Conservation (phyloP, 2,888 invertebrate genomes). For the Scaptomyza reducta region DNA sequence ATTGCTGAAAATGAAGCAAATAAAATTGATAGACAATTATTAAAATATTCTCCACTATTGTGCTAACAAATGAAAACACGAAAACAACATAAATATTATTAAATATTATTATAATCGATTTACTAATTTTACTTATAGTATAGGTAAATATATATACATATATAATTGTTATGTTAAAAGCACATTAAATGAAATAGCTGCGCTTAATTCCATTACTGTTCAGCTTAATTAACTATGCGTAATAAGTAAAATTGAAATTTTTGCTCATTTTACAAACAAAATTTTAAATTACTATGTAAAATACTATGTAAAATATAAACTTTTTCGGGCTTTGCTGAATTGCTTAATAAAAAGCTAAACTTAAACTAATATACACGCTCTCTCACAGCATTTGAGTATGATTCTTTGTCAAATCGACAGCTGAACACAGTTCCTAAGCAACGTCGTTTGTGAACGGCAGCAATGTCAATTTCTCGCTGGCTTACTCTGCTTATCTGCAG, state of each 20-base stretch:
- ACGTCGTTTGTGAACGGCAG: slow-evolving; percentile 27
- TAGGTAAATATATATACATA: slow-evolving; percentile 10
- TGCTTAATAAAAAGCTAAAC: slow-evolving; percentile 62
- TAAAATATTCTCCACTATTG: slow-evolving; percentile 38
- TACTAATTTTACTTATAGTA: slow-evolving; percentile 11
- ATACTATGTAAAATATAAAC: slow-evolving; percentile 30
- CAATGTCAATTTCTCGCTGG: slow-evolving; percentile 31
- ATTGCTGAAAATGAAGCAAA: slow-evolving; percentile 9
- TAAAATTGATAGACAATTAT: too few species aligned
- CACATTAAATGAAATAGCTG: slow-evolving; percentile 1
- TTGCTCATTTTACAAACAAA: slow-evolving; percentile 48
- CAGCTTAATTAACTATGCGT: slow-evolving; percentile 41
- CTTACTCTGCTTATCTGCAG: slow-evolving; percentile 49
- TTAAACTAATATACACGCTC: slow-evolving; percentile 5
- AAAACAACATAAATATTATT: background rate
- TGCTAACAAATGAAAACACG: slow-evolving; percentile 34
- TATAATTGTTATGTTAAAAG: slow-evolving; percentile 8
- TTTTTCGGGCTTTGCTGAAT: slow-evolving; percentile 56
- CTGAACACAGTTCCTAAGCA: slow-evolving; percentile 40
- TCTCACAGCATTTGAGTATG: background rate
- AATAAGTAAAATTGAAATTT: slow-evolving; percentile 37
- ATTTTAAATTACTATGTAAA: slow-evolving; percentile 35
- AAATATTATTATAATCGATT: slow-evolving; percentile 11
- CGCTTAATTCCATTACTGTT: slow-evolving; percentile 37
- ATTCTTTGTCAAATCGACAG: background rate